Evolutionary conservation across 2,888 invertebrate genomes (phyloP), one percentile per base, ranked within the genome.

Genomic region (Malthinus seriepunctatus): DNA sequence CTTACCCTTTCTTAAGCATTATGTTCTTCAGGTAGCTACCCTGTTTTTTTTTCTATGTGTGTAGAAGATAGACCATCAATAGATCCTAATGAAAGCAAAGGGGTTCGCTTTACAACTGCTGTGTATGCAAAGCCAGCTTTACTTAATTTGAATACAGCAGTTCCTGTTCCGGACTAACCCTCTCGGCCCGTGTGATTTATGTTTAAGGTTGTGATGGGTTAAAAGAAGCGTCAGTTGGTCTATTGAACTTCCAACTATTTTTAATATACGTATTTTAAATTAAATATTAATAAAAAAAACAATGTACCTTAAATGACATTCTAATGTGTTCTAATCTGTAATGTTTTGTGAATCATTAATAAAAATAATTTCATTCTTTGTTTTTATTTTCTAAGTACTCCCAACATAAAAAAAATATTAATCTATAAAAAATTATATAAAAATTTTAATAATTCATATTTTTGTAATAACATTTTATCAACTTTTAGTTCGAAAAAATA

Each of bases 101-200:
- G 65, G 23, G 23, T 23, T 63, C 63, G 62, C 59, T 63, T 56
- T 57, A 63, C 67, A 67, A 67, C 67, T 67, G 65, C 65, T 60
- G 62, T 60, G 56, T 64, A 67, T 64, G 64, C 66, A 63, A 66
- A 64, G 63, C 59, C 57, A 60, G 58, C 59, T 62, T 60, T 59
- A 57, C 61, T 67, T 67, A 66, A 68, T 68, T 68, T 68, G 67
- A 68, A 67, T 69, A 69, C 65, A 63, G 62, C 63, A 67, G 66
- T 69, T 68, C 68, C 67, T 67, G 58, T 67, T 67, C 67, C 69
- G 67, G 67, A 52, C 63, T 68, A 69, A 69, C 68, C 68, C 68
- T 69, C 65, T 69, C 69, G 55, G 49, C 51, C 62, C 63, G 64
- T 69, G 69, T 69, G 69, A 69, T 69, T 69, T 69, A 69, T 68